These are phyloP conservation scores for Triplophysa siluroides DNA, from an alignment of 2,113 vertebrate genomes.

Conservation along the genomic window DNA sequence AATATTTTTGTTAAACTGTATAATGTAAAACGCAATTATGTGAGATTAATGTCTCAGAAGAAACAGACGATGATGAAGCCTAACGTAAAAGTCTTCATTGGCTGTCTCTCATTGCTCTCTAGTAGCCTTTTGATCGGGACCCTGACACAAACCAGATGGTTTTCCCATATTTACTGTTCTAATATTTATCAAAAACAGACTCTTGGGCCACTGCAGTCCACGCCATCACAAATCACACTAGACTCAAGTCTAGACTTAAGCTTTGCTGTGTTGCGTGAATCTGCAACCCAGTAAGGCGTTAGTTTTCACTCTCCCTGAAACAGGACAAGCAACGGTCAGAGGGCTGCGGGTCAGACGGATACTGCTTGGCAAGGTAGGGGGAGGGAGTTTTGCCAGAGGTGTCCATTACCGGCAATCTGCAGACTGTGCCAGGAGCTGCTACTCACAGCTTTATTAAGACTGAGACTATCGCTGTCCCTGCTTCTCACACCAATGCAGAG, in stretches of 20 bases:
- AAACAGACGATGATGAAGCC: too few species aligned
- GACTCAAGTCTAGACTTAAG: neutral
- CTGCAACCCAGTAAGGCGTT: neutral
- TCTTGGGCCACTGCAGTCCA: neutral
- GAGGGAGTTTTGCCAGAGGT: slow-evolving; percentile 43
- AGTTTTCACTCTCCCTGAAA: slow-evolving; percentile 6
- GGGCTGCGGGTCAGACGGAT: slow-evolving; percentile 23
- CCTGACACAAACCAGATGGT: neutral
- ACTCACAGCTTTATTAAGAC: slow-evolving; percentile 35
- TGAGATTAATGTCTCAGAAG: too few species aligned
- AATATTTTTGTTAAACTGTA: too few species aligned
- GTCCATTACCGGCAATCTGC: slow-evolving; percentile 43
- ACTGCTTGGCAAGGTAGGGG: slow-evolving; percentile 38
- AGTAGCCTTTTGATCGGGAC: too few species aligned
- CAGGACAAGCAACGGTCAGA: slow-evolving; percentile 15
- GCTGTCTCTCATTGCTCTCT: too few species aligned
- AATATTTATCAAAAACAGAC: neutral
- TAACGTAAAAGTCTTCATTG: too few species aligned
- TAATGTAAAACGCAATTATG: too few species aligned
- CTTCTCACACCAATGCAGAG: slow-evolving; percentile 4
- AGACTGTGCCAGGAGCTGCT: slow-evolving; percentile 31
- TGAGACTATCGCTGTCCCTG: slow-evolving; percentile 9
- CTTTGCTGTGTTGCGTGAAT: neutral
- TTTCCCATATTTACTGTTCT: too few species aligned
- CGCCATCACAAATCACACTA: neutral